Conservation (phyloP, 1,140 invertebrate species). For the Triops cancriformis region DNA sequence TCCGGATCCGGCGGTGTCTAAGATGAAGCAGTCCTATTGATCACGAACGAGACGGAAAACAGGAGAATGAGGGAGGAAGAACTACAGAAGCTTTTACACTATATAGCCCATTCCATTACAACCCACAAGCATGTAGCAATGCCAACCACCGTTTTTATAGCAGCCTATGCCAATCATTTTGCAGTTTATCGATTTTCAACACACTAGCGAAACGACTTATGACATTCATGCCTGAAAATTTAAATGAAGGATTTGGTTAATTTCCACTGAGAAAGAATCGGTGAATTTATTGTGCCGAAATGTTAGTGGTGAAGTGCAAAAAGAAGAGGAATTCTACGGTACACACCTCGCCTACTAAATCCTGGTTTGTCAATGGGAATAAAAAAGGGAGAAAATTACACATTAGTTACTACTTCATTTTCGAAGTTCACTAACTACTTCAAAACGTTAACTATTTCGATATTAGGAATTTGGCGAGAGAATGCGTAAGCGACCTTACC, state of each 20-base stretch:
- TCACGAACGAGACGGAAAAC: conserved; percentile 26
- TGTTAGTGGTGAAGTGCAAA: neutral
- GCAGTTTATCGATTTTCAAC: neutral
- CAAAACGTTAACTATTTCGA: no score
- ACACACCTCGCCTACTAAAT: conserved; percentile 23
- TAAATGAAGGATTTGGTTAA: no score
- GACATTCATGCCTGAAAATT: no score
- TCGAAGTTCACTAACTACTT: neutral
- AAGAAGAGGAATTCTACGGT: neutral
- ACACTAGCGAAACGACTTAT: neutral
- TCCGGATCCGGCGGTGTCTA: conserved; percentile 69
- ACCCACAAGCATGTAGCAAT: neutral
- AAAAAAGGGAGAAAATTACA: conserved; percentile 16
- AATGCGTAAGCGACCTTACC: conserved; percentile 41
- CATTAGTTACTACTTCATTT: neutral
- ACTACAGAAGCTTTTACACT: neutral
- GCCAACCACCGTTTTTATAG: neutral
- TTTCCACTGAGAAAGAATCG: no score
- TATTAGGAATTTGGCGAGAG: no score
- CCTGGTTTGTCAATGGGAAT: neutral
- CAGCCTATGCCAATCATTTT: neutral
- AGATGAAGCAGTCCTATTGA: conserved; percentile 67
- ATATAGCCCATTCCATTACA: neutral
- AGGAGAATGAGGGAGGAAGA: neutral
- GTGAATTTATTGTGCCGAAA: neutral